Evolutionary conservation across 2,797 vertebrate species (phyloP).

Genomic region (Craterocephalus amniculus): DNA sequence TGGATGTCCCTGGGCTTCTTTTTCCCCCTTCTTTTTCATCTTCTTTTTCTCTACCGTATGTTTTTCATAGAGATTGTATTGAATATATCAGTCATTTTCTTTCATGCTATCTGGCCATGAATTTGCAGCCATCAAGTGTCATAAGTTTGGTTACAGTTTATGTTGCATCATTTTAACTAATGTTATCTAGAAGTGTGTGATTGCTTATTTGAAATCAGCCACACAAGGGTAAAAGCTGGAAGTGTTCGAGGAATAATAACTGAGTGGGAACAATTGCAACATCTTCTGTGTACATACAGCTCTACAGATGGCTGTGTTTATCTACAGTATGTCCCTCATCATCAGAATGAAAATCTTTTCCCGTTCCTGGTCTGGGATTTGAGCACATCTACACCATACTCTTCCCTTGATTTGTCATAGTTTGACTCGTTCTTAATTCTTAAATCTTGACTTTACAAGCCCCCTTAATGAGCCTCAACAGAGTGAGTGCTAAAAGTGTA

Average conservation of each 20-base stretch:
- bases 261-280: background rate
- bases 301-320: slow-evolving; percentile 4
- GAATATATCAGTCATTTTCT: background rate
- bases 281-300: background rate
- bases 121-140: no score
- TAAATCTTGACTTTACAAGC: background rate
- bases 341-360: background rate
- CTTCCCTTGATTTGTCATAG: background rate
- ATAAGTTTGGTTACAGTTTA: no score
- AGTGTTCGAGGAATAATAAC: no score
- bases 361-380: background rate
- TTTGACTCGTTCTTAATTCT: background rate
- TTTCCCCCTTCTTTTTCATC: slow-evolving; percentile 22
- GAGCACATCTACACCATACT: no score
- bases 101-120: no score
- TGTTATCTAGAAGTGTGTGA: no score
- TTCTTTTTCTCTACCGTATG: slow-evolving; percentile 22
- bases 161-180: no score
- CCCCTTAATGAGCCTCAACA: no score
- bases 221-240: no score
- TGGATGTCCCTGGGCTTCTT: slow-evolving; percentile 63
- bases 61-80: slow-evolving; percentile 20
- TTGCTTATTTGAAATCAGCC: no score
- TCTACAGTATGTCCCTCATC: background rate
- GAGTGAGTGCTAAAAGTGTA: no score